phyloP scores from a whole-genome alignment of 2,113 vertebrate genomes.

The Pangasianodon gigas region DNA sequence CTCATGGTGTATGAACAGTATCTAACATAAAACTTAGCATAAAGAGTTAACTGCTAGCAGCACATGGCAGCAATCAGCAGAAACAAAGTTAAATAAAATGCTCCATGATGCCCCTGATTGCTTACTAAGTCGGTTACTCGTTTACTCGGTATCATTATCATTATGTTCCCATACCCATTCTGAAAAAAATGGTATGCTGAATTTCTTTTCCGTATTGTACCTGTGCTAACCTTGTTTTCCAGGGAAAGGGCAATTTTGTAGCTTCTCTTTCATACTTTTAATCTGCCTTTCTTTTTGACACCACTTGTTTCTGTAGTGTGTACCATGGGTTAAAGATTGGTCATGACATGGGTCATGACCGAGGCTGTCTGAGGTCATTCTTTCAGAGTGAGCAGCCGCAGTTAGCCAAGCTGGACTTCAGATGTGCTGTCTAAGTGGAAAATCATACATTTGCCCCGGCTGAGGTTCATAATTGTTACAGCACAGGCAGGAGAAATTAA shows the following conservation, averaged over 20 bases:
- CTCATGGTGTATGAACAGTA: neutral
- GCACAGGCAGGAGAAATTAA: constrained; percentile 39
- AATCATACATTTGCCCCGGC: constrained; percentile 31
- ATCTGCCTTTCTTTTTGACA: constrained; percentile 2
- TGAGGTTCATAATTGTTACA: constrained; percentile 49
- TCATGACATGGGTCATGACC: constrained; percentile 40
- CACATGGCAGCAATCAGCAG: neutral
- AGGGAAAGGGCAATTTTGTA: constrained; percentile 20
- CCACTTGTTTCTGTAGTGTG: neutral
- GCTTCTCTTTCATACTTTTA: constrained; percentile 30
- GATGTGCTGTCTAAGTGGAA: constrained; percentile 39
- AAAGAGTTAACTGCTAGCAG: neutral
- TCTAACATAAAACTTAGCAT: neutral
- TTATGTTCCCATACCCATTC: neutral
- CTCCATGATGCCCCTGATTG: neutral
- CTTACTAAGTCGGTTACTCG: neutral
- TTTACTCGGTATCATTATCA: neutral
- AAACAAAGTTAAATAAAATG: neutral
- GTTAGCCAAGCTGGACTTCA: constrained; percentile 2
- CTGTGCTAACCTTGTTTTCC: constrained; percentile 44
- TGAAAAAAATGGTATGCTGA: neutral
- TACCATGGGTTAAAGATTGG: neutral
- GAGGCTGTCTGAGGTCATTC: constrained; percentile 31
- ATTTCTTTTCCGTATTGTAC: constrained; percentile 53
- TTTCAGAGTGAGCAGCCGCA: constrained; percentile 21